Evolutionary conservation across 2,888 invertebrate species (phyloP).

Genomic region (Athrips mouffetella): DNA sequence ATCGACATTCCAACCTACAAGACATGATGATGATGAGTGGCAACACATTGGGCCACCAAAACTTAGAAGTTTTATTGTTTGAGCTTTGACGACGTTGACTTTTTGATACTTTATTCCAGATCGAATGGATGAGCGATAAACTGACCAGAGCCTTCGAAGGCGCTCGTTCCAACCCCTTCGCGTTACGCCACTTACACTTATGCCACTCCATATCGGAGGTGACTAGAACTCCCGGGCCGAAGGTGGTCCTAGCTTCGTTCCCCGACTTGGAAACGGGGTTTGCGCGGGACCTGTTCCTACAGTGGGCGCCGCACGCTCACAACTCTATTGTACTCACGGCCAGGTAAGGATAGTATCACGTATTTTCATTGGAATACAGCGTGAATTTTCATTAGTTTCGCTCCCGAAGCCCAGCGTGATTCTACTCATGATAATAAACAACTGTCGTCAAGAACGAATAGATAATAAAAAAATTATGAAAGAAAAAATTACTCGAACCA

Average conservation of each 20-base stretch:
- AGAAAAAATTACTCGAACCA: too few relatives aligned
- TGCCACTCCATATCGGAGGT: conserved; percentile 96
- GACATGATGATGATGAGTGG: too few relatives aligned
- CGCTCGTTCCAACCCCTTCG: conserved; percentile 96
- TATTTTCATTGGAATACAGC: too few relatives aligned
- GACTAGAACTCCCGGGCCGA: conserved; percentile 82
- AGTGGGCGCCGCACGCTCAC: conserved; percentile 94
- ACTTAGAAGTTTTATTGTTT: too few relatives aligned
- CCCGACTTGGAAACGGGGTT: conserved; percentile 98
- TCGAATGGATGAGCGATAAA: conserved; percentile 99
- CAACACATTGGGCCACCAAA: too few relatives aligned
- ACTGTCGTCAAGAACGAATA: too few relatives aligned
- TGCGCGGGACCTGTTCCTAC: conserved; percentile 94
- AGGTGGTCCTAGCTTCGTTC: conserved; percentile 95
- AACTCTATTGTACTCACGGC: conserved; percentile 97
- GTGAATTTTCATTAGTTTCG: too few relatives aligned
- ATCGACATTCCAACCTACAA: too few relatives aligned
- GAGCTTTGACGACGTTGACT: neutral
- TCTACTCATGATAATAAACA: too few relatives aligned
- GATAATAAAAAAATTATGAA: too few relatives aligned
- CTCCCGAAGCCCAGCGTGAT: too few relatives aligned
- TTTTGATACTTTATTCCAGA: conserved; percentile 74
- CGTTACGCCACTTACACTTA: conserved; percentile 94
- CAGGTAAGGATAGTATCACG: too few relatives aligned
- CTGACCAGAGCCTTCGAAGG: conserved; percentile 95